Conservation (phyloP, 2,797 vertebrate species). For the Rhinogobio ventralis region DNA sequence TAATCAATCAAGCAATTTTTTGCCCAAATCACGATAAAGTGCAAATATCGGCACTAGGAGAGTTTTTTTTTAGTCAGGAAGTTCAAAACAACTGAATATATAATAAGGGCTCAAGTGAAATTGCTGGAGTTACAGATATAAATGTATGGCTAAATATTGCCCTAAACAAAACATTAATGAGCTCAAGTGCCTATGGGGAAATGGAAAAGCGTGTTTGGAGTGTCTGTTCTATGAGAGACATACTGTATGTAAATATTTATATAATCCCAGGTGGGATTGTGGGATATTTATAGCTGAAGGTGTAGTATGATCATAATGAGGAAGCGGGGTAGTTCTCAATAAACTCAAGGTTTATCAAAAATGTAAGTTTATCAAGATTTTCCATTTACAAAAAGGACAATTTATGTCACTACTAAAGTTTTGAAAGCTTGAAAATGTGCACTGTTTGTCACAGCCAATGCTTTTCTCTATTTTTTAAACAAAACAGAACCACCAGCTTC, state of each 20-base stretch:
- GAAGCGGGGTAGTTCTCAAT: too few species aligned
- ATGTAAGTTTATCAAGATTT: too few species aligned
- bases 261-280: not conserved
- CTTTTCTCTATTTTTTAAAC: not conserved
- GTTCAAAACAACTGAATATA: not conserved
- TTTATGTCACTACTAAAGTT: not conserved
- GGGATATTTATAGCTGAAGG: too few species aligned
- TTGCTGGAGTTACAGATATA: not conserved
- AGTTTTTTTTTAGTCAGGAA: too few species aligned
- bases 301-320: too few species aligned
- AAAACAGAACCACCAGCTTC: accelerated
- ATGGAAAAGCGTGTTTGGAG: not conserved
- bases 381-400: not conserved
- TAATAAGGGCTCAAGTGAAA: not conserved
- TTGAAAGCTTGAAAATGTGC: not conserved
- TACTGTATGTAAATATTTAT: not conserved
- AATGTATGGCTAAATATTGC: not conserved
- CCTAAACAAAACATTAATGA: not conserved
- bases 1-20: not conserved
- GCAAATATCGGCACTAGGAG: not conserved
- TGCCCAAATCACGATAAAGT: not conserved
- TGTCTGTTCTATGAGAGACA: not conserved
- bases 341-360: too few species aligned
- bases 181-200: not conserved
- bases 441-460: not conserved